Evolutionary conservation across 2,113 vertebrate species (phyloP).

Genomic region (Carettochelys insculpta): DNA sequence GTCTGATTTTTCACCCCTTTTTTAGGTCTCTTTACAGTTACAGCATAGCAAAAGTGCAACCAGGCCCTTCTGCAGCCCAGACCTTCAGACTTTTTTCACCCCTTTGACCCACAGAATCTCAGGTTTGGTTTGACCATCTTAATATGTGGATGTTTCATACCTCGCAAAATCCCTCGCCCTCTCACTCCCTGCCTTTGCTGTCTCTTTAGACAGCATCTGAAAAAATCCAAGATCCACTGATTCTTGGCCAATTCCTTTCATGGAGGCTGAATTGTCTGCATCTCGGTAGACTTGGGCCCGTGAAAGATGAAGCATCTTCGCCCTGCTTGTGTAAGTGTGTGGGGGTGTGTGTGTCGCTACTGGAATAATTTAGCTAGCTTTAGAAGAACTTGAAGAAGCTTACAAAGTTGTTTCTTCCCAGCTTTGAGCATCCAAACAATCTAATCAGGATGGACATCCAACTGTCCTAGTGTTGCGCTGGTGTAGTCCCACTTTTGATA

Average conservation of each 20-base stretch:
- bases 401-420: background rate
- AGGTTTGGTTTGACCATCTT: background rate
- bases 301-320: background rate
- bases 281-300: background rate
- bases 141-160: background rate
- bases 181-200: background rate
- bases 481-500: constrained; percentile 57
- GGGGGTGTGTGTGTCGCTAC: background rate
- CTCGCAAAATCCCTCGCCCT: background rate
- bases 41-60: background rate
- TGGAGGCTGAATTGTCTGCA: background rate
- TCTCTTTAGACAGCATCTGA: background rate
- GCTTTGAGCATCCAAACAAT: background rate
- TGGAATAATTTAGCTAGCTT: background rate
- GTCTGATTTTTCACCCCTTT: background rate
- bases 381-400: background rate
- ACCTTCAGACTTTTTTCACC: background rate
- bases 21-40: background rate
- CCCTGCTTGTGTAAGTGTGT: background rate
- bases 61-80: background rate
- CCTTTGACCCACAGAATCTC: background rate
- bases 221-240: background rate
- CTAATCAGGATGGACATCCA: background rate
- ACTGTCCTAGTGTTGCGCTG: background rate
- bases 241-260: background rate